phyloP scores from a whole-genome alignment of 1,140 invertebrate genomes.

The Drosophila fuyamai region DNA sequence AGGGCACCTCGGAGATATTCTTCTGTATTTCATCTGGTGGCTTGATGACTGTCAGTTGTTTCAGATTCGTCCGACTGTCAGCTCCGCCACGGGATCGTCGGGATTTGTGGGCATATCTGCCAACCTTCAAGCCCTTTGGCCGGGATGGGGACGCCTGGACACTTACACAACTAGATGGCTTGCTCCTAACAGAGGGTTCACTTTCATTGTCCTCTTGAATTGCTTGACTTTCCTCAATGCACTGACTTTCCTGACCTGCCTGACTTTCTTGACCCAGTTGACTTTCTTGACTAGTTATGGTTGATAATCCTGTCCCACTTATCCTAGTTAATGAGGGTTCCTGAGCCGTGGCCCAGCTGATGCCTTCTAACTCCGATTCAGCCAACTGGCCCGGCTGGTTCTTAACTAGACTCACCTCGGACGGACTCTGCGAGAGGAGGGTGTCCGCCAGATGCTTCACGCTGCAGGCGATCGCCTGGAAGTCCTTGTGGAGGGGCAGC shows the following conservation, averaged over 20 bases:
- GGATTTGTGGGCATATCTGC: neutral
- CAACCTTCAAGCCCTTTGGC: too few relatives aligned
- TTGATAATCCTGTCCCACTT: neutral
- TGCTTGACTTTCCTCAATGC: neutral
- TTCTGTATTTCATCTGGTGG: neutral
- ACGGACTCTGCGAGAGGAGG: constrained; percentile 60
- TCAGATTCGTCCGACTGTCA: neutral
- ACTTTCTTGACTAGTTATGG: constrained; percentile 1
- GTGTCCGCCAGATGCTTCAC: constrained; percentile 80
- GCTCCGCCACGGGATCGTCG: neutral
- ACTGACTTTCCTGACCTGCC: neutral
- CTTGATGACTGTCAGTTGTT: neutral
- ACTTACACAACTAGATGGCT: constrained; percentile 1
- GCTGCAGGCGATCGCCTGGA: constrained; percentile 72
- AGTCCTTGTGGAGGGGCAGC: constrained; percentile 71
- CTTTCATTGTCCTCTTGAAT: neutral
- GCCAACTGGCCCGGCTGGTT: neutral
- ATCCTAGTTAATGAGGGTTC: neutral
- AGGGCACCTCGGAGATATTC: constrained; percentile 29
- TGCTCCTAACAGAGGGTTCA: neutral
- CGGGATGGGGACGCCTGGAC: neutral
- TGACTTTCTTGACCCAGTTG: neutral
- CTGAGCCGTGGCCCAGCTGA: constrained; percentile 2
- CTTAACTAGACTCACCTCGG: constrained; percentile 66
- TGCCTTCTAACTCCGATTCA: neutral